Conservation (phyloP, 2,888 invertebrate species). For the Pristionchus mayeri region DNA sequence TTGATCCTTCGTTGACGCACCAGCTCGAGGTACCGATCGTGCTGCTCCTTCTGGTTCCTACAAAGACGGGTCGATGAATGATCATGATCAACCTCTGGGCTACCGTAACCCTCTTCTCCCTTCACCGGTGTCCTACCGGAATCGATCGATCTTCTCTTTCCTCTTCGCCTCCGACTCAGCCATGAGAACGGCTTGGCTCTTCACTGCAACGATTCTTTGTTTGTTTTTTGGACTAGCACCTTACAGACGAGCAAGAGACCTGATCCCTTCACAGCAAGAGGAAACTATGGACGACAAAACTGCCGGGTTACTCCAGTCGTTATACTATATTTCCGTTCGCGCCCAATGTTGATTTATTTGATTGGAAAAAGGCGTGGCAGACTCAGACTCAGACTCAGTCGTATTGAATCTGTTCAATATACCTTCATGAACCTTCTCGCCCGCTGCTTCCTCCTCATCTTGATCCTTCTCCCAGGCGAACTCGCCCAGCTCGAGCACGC, state of each 20-base stretch:
- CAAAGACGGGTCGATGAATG: too few species aligned
- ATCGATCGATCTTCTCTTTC: slow-evolving; percentile 36
- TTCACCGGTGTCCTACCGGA: slow-evolving; percentile 41
- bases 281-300: too few species aligned
- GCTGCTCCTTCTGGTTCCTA: slow-evolving; percentile 54
- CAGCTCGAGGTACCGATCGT: slow-evolving; percentile 46
- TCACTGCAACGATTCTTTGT: background rate
- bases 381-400: too few species aligned
- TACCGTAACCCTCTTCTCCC: background rate
- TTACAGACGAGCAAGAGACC: too few species aligned
- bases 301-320: too few species aligned
- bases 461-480: slow-evolving; percentile 63
- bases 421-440: too few species aligned
- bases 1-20: slow-evolving; percentile 52
- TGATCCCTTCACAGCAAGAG: too few species aligned
- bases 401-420: too few species aligned
- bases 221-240: too few species aligned
- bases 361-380: too few species aligned
- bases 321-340: too few species aligned
- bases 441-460: slow-evolving; percentile 39
- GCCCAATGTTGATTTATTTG: too few species aligned
- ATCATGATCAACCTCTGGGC: background rate
- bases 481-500: slow-evolving; percentile 56
- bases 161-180: slow-evolving; percentile 16
- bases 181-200: background rate